A percentile compares a stretch with the other conserved stretches of the same genome.
Evolutionary conservation across 2,888 invertebrate genomes (phyloP).

Genomic region (Epistrophe grossulariae): DNA sequence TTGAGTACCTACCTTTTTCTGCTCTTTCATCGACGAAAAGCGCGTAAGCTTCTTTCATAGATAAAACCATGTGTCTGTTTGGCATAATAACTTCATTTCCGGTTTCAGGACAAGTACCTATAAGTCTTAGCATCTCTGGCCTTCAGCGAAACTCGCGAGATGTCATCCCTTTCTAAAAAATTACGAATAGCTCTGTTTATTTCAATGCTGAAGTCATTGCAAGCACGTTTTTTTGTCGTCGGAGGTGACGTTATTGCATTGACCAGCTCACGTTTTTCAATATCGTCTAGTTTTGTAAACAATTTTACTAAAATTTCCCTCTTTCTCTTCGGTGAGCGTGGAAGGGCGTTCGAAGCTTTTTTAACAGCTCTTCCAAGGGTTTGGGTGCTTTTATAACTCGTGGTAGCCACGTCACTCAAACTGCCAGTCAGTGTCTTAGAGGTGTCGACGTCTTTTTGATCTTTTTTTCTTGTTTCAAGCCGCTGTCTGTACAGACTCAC

Average conservation of each 20-base stretch:
- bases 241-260: background rate
- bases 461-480: background rate
- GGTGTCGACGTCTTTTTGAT: too few relatives aligned
- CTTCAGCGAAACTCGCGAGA: conserved; percentile 1
- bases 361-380: too few relatives aligned
- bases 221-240: conserved; percentile 1
- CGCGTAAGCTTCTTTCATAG: background rate
- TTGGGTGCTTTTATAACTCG: background rate
- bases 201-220: background rate
- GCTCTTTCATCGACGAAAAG: background rate
- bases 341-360: background rate
- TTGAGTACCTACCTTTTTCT: background rate
- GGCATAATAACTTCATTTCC: conserved; percentile 2
- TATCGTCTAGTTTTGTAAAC: background rate
- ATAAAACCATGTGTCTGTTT: conserved; percentile 1
- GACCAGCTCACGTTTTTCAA: background rate
- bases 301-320: background rate
- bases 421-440: background rate
- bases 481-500: background rate
- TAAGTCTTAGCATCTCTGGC: conserved; percentile 4
- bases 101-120: background rate
- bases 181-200: background rate
- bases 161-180: background rate
- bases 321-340: background rate
- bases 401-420: background rate